These are phyloP conservation scores for Charina bottae DNA, from an alignment of 2,113 vertebrate genomes.

Conservation along the genomic window DNA sequence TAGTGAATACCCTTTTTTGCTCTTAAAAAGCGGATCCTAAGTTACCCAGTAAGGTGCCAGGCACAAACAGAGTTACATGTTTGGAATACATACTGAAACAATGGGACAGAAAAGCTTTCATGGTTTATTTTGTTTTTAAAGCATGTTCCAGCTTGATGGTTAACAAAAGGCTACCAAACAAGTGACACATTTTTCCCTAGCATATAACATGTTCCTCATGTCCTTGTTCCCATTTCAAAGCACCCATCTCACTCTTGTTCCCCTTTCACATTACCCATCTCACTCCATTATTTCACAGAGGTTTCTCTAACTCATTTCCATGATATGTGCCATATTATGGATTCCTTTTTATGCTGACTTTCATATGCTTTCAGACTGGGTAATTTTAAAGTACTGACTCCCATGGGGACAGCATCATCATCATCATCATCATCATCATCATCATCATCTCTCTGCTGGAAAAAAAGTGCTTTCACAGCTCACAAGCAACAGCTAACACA, in stretches of 20 bases:
- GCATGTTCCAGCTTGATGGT: slow-evolving; percentile 44
- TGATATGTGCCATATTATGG: background rate
- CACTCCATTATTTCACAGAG: slow-evolving; percentile 30
- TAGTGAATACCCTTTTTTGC: background rate
- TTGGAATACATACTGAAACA: slow-evolving; percentile 19
- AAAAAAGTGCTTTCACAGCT: slow-evolving; percentile 36
- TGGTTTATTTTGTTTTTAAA: slow-evolving; percentile 31
- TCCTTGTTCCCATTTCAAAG: slow-evolving; percentile 15
- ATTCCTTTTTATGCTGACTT: too few species aligned
- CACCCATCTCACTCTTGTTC: background rate
- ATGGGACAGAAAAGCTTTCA: slow-evolving; percentile 8
- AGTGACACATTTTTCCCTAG: slow-evolving; percentile 38
- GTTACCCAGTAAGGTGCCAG: too few species aligned
- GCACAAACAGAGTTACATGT: too few species aligned
- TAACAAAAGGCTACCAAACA: slow-evolving; percentile 47
- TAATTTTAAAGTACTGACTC: slow-evolving; percentile 32
- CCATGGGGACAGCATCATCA: slow-evolving; percentile 31
- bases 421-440: slow-evolving; percentile 19
- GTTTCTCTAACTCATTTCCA: slow-evolving; percentile 40
- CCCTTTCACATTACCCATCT: slow-evolving; percentile 18
- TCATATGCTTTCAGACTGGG: background rate
- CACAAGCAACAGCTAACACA: slow-evolving; percentile 59
- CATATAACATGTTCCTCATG: background rate
- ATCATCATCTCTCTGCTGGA: slow-evolving; percentile 53
- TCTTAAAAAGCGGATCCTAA: background rate